Conservation (phyloP, 1,140 invertebrate species). For the Solen grandis region DNA sequence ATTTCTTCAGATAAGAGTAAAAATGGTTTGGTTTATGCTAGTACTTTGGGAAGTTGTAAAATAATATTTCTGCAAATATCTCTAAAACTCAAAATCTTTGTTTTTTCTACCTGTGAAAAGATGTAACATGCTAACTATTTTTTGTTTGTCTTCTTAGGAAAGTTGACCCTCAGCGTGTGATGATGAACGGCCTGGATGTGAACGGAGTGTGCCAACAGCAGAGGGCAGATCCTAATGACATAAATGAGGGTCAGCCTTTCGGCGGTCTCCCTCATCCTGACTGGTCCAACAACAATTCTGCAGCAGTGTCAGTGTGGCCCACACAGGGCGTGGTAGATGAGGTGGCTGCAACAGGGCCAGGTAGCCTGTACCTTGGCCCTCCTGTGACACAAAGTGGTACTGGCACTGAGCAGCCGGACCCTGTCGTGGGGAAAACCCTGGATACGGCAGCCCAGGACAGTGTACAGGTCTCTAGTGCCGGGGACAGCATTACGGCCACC, state of each 20-base stretch:
- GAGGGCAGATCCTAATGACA: slow-evolving; percentile 25
- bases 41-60: too few species aligned
- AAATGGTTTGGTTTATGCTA: too few species aligned
- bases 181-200: slow-evolving; percentile 76
- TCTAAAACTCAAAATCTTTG: too few species aligned
- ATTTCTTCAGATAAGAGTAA: neutral
- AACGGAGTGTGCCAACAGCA: slow-evolving; percentile 56
- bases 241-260: slow-evolving; percentile 28
- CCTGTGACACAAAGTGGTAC: neutral
- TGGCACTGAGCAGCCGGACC: too few species aligned
- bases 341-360: neutral
- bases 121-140: too few species aligned
- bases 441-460: neutral
- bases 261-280: slow-evolving; percentile 3
- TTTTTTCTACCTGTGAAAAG: too few species aligned
- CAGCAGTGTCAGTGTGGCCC: slow-evolving; percentile 23
- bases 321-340: neutral
- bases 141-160: too few species aligned
- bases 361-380: neutral
- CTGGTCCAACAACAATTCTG: slow-evolving; percentile 6
- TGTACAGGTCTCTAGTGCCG: neutral
- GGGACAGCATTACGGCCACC: neutral
- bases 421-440: too few species aligned
- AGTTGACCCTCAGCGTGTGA: slow-evolving; percentile 69
- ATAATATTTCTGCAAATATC: too few species aligned